Evolutionary conservation across 2,113 vertebrate genomes (phyloP), one percentile per base, ranked within the genome.

Genomic region (Oryzias celebensis): DNA sequence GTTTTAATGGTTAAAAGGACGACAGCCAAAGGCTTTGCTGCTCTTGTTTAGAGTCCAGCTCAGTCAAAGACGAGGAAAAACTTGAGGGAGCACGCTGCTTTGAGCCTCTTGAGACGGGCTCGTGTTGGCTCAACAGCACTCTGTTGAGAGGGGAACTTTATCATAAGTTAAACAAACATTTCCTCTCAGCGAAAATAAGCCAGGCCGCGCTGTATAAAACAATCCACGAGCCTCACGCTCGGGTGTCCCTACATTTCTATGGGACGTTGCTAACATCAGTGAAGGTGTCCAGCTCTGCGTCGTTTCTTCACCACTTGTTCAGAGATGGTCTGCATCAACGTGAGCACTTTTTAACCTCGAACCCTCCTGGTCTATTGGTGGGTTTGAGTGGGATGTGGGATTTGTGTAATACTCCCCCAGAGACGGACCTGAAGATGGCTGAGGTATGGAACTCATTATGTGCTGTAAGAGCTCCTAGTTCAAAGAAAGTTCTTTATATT

Each of bases 11-110:
- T 49, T 54, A n/a, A 58, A 68, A 36, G 7, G 15, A 14, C 22
- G 3, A 45, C 60, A 31, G 73, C 78, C 81, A 65, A 52, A 75
- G 68, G 70, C 86, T 53, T 70, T 87, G 90, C 80, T 85, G 18
- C 64, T 90, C 88, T 87, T 83, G 76, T 84, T 86, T 83, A 89
- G 68, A 68, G 72, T 77, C 47, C 71, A 42, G 77, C 72, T 77
- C 78, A 76, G 7, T 45, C 76, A 74, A 86, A 75, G 80, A 54
- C 71, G 47, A 72, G 77, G 82, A 86, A 90, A 84, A 86, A 88
- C 86, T 10, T 81, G 68, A 81, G 59, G 82, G 78, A 67, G 68
- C 58, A 56, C 71, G 3, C 64, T 28, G 88, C 79, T 80, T 61
- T 45, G 69, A 85, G 47, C 41, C 66, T 74, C 73, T 68, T 45